phyloP scores from a whole-genome alignment of 2,113 vertebrate species.

The Hemibagrus wyckioides region DNA sequence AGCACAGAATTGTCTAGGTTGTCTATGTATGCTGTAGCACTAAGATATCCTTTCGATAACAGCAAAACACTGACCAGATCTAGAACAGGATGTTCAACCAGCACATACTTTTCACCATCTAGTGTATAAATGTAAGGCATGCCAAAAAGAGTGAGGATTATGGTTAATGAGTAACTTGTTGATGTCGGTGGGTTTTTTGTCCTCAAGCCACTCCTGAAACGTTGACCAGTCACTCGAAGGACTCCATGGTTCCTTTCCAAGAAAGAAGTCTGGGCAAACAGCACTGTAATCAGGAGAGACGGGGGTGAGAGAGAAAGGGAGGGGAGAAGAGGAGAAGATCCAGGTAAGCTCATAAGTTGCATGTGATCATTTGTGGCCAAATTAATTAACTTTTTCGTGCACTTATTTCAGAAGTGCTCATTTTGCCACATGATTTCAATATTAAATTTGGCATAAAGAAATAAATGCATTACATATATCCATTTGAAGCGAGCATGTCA shows the following conservation, averaged over 20 bases:
- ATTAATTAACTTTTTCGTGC: neutral
- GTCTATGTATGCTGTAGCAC: neutral
- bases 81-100: neutral
- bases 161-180: slow-evolving; percentile 68
- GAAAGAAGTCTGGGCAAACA: slow-evolving; percentile 87
- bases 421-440: neutral
- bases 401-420: neutral
- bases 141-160: neutral
- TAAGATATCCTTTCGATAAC: neutral
- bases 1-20: neutral
- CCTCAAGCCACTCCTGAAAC: slow-evolving; percentile 83
- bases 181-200: slow-evolving; percentile 77
- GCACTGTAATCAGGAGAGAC: slow-evolving; percentile 61
- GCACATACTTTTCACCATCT: neutral
- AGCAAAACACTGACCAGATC: neutral
- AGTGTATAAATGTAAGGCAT: neutral
- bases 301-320: neutral
- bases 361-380: neutral
- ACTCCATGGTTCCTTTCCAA: slow-evolving; percentile 84
- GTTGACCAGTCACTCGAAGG: slow-evolving; percentile 76
- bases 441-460: neutral
- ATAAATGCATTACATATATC: slow-evolving; percentile 80
- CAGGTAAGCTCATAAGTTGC: neutral
- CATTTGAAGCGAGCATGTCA: slow-evolving; percentile 84
- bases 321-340: neutral